Conservation (phyloP, 2,797 vertebrate genomes). For the Syngnathus rostellatus region DNA sequence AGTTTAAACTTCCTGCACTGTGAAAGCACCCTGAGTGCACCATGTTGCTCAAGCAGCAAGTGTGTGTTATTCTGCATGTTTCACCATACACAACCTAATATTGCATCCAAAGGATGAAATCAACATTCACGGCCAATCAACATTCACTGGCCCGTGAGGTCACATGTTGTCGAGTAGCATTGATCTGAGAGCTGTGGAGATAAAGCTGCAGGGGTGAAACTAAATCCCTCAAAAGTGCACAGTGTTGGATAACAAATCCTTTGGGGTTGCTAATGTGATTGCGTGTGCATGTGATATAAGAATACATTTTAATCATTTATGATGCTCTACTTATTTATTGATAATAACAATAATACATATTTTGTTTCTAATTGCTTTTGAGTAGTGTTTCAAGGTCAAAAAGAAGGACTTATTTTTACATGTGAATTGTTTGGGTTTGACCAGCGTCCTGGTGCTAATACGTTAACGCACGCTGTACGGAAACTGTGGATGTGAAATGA, state of each 20-base stretch:
- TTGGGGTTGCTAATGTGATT: conserved; percentile 11
- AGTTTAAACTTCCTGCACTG: too few species aligned
- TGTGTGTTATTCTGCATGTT: too few species aligned
- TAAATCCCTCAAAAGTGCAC: conserved; percentile 33
- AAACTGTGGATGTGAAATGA: neutral
- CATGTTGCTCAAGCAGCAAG: too few species aligned
- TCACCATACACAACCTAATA: neutral
- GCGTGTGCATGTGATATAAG: conserved; percentile 22
- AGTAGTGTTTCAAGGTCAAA: neutral
- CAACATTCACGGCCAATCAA: neutral
- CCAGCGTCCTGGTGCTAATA: neutral
- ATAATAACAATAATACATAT: neutral
- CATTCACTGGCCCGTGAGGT: conserved; percentile 3
- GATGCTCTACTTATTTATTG: neutral
- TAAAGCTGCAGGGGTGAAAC: conserved; percentile 24
- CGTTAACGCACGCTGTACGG: neutral
- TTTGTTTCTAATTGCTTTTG: neutral
- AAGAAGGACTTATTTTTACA: neutral
- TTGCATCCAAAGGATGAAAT: neutral
- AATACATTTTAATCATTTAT: neutral
- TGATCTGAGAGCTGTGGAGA: conserved; percentile 13
- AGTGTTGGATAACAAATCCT: conserved; percentile 28
- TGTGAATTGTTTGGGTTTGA: neutral
- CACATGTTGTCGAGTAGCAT: neutral
- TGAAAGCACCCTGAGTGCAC: too few species aligned